phyloP scores from a whole-genome alignment of 1,140 invertebrate species.

The Ips typographus region DNA sequence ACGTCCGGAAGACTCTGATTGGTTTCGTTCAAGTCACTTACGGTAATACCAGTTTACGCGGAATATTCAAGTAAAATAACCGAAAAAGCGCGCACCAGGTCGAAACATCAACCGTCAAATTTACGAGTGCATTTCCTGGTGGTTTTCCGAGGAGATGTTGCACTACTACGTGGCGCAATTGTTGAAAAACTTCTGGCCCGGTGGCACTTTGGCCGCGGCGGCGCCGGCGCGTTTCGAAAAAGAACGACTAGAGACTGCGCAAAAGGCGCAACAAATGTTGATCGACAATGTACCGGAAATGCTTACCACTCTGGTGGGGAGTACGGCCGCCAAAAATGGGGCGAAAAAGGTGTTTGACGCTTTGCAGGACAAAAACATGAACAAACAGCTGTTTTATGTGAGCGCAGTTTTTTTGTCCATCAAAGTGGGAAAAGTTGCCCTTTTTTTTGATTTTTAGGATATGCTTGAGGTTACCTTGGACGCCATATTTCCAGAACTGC shows the following conservation, averaged over 20 bases:
- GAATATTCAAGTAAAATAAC: neutral
- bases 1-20: slow-evolving; percentile 83
- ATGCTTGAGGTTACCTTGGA: slow-evolving; percentile 71
- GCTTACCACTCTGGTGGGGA: slow-evolving; percentile 79
- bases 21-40: slow-evolving; percentile 75
- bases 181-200: slow-evolving; percentile 86
- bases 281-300: slow-evolving; percentile 76
- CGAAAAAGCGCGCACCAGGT: slow-evolving; percentile 52
- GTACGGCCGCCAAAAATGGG: slow-evolving; percentile 79
- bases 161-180: slow-evolving; percentile 83
- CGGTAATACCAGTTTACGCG: slow-evolving; percentile 26
- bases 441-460: slow-evolving; percentile 62
- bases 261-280: slow-evolving; percentile 66
- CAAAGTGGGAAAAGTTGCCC: slow-evolving; percentile 10
- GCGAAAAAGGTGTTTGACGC: slow-evolving; percentile 85
- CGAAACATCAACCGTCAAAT: slow-evolving; percentile 90
- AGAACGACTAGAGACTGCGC: slow-evolving; percentile 68
- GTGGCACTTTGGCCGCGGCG: slow-evolving; percentile 65
- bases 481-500: slow-evolving; percentile 70
- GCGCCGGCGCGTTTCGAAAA: slow-evolving; percentile 62
- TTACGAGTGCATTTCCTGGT: slow-evolving; percentile 80
- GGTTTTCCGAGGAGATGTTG: slow-evolving; percentile 88
- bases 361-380: slow-evolving; percentile 80
- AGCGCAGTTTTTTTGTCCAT: slow-evolving; percentile 50
- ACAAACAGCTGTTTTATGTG: slow-evolving; percentile 91